Evolutionary conservation across 2,888 invertebrate species (phyloP), one percentile per base, ranked within the genome.

Genomic region (Drosophila siamana): DNA sequence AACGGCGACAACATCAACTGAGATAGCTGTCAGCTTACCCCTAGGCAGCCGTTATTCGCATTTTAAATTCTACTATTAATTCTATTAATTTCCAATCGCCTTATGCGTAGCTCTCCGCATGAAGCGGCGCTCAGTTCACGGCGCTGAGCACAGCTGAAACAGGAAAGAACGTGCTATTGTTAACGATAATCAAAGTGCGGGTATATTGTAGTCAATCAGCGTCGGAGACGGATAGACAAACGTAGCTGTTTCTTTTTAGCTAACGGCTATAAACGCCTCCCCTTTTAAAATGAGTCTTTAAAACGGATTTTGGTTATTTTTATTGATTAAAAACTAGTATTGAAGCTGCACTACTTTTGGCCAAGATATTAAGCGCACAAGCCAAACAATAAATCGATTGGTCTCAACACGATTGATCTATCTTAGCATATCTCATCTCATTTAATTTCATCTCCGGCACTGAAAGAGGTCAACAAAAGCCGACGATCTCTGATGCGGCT

Each of bases 391-490:
- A 61, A 38, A 61, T 64, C 56, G 54, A 63, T 69, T 43, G 69
- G 56, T 51, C 64, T 57, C 30, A 61, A 28, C 36, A 24, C 13
- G 30, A 13, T 44, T 22, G 19, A 65, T 73, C 60, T 43, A 52
- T 38, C 6, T 11, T 6, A 4, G 7, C 26, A 16, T 33, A 30
- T 44, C 44, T 24, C 44, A 44, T 24, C 24, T 44, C 60, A 47
- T 36, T 13, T 33, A 33, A 61, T 28, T 38, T 46, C 54, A 48
- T 48, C 50, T 41, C 33, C 38, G 40, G 50, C 63, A 61, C 63
- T 61, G 65, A 85, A 76, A 82, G 82, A 75, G 87, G 82, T 74
- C 85, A 62, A 74, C 48, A 71, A n/a, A n/a, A n/a, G n/a, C n/a
- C n/a, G n/a, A 24, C 54, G 51, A 47, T 62, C 52, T 52, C 11